phyloP scores from a whole-genome alignment of 2,888 invertebrate species.

The Polymixis flavicincta region DNA sequence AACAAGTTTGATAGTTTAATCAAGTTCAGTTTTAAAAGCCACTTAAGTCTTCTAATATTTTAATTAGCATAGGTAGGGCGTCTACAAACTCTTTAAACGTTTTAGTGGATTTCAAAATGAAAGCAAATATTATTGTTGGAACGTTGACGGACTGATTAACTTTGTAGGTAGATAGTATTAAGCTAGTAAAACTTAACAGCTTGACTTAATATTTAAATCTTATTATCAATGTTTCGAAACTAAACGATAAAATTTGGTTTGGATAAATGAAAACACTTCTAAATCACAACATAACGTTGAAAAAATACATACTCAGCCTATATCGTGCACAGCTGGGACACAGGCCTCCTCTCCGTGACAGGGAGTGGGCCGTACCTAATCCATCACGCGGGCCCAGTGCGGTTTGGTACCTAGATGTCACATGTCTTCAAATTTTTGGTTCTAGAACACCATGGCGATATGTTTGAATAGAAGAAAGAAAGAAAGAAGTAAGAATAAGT shows the following conservation, averaged over 20 bases:
- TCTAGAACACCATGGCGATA: too few species aligned
- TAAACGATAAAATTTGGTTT: slow-evolving; percentile 2
- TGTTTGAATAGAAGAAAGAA: too few species aligned
- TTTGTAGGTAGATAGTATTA: not conserved
- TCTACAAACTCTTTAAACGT: slow-evolving; percentile 14
- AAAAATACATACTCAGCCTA: too few species aligned
- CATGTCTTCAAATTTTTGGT: too few species aligned
- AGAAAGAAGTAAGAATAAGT: too few species aligned
- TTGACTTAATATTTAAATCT: slow-evolving; percentile 1
- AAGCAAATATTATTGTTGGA: slow-evolving; percentile 13
- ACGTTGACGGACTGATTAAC: not conserved
- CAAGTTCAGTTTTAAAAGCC: slow-evolving; percentile 38
- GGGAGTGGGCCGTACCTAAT: too few species aligned
- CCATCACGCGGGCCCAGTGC: too few species aligned
- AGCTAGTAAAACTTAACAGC: not conserved
- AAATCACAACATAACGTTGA: not conserved
- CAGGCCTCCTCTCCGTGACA: too few species aligned
- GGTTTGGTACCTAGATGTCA: too few species aligned
- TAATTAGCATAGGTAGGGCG: slow-evolving; percentile 19
- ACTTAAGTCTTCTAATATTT: slow-evolving; percentile 47
- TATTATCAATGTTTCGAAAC: not conserved
- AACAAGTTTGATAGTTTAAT: slow-evolving; percentile 49
- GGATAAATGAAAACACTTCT: not conserved
- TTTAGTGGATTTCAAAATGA: slow-evolving; percentile 19
- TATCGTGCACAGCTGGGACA: too few species aligned